Conservation (phyloP, 2,113 vertebrate genomes). For the Hucho hucho region DNA sequence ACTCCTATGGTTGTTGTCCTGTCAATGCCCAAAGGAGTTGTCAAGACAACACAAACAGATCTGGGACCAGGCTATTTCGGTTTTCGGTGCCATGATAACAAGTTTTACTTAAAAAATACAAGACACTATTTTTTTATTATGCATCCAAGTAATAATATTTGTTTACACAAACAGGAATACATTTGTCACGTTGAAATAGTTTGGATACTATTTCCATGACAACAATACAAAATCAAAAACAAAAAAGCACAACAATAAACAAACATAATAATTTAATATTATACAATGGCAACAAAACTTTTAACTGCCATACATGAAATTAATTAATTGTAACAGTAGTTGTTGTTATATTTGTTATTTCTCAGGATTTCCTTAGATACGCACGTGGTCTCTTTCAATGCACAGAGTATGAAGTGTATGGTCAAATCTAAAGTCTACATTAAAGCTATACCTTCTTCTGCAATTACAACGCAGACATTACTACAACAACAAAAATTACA, state of each 20-base stretch:
- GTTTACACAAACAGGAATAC: conserved; percentile 5
- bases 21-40: too few relatives aligned
- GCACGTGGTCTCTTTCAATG: background rate
- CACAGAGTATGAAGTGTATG: background rate
- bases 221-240: background rate
- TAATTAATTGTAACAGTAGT: background rate
- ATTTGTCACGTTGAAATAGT: background rate
- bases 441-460: background rate
- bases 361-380: background rate
- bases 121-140: background rate
- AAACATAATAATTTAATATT: background rate
- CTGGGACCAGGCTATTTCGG: too few relatives aligned
- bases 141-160: background rate
- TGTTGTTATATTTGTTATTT: background rate
- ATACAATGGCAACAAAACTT: background rate
- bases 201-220: background rate
- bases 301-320: background rate
- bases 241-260: background rate
- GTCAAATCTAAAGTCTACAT: background rate
- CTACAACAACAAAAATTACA: background rate
- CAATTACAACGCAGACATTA: background rate
- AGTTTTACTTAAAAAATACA: background rate
- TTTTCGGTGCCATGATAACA: background rate
- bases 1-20: too few relatives aligned
- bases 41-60: too few relatives aligned